Conservation (phyloP, 2,113 vertebrate genomes). For the Erythrolamprus reginae region DNA sequence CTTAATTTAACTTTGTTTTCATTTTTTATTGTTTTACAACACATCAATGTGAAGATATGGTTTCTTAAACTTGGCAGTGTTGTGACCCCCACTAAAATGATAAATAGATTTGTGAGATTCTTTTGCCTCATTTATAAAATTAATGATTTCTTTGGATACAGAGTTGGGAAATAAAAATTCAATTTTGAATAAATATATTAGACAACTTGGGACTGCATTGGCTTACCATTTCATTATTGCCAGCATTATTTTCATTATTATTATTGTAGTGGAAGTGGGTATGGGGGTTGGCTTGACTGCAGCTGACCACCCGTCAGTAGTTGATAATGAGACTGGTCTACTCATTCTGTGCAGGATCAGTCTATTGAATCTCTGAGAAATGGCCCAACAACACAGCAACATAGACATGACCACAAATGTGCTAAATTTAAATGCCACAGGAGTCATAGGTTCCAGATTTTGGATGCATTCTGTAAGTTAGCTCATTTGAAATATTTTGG, state of each 20-base stretch:
- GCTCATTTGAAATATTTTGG: neutral
- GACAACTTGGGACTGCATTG: neutral
- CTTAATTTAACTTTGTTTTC: neutral
- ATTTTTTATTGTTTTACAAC: neutral
- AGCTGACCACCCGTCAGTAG: neutral
- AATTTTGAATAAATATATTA: neutral
- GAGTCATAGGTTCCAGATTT: neutral
- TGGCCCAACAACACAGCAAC: neutral
- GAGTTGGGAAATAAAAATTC: neutral
- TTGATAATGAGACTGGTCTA: neutral
- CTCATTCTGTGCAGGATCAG: neutral
- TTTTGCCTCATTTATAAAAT: neutral
- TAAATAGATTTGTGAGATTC: neutral
- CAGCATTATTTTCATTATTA: too few relatives aligned
- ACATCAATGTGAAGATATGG: neutral
- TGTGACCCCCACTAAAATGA: neutral
- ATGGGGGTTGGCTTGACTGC: neutral
- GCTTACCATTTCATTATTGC: neutral
- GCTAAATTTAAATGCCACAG: neutral
- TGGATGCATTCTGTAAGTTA: neutral
- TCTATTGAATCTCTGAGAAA: neutral
- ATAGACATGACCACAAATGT: neutral
- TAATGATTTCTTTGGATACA: neutral
- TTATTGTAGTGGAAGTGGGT: neutral
- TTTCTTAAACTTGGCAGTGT: neutral